Conservation (phyloP, 2,888 invertebrate genomes). For the Pseudolycoriella hygida region DNA sequence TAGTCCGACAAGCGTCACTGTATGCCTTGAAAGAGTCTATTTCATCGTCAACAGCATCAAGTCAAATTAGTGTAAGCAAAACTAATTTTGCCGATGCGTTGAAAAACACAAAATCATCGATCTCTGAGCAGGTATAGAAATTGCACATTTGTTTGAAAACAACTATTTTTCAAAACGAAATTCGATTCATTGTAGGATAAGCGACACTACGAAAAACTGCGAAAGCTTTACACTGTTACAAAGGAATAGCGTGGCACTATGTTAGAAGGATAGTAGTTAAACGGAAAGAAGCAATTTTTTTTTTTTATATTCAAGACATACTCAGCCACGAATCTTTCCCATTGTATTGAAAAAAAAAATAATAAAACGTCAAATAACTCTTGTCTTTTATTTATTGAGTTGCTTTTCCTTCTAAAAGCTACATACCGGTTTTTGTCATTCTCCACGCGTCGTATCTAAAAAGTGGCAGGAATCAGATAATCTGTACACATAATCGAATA, state of each 20-base stretch:
- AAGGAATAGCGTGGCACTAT: not conserved
- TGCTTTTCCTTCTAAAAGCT: too few relatives aligned
- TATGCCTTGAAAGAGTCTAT: conserved; percentile 64
- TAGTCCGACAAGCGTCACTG: conserved; percentile 76
- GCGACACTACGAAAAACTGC: conserved; percentile 54
- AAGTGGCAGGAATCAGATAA: too few relatives aligned
- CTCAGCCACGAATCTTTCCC: too few relatives aligned
- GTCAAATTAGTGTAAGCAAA: conserved; percentile 39
- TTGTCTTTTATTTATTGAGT: too few relatives aligned
- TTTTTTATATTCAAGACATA: too few relatives aligned
- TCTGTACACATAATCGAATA: too few relatives aligned
- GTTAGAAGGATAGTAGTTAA: too few relatives aligned
- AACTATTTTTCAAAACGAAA: not conserved
- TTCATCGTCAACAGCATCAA: conserved; percentile 14
- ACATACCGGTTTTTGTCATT: too few relatives aligned
- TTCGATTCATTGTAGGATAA: conserved; percentile 2
- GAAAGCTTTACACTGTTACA: conserved; percentile 36
- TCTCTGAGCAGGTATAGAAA: conserved; percentile 44
- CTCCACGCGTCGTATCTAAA: too few relatives aligned
- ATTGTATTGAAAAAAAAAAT: too few relatives aligned
- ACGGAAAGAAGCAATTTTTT: too few relatives aligned
- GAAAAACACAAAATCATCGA: conserved; percentile 69
- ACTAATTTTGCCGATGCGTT: conserved; percentile 65
- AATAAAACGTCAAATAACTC: too few relatives aligned
- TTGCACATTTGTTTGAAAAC: not conserved